Conservation (phyloP, 2,113 vertebrate species). For the Mixornis gularis region DNA sequence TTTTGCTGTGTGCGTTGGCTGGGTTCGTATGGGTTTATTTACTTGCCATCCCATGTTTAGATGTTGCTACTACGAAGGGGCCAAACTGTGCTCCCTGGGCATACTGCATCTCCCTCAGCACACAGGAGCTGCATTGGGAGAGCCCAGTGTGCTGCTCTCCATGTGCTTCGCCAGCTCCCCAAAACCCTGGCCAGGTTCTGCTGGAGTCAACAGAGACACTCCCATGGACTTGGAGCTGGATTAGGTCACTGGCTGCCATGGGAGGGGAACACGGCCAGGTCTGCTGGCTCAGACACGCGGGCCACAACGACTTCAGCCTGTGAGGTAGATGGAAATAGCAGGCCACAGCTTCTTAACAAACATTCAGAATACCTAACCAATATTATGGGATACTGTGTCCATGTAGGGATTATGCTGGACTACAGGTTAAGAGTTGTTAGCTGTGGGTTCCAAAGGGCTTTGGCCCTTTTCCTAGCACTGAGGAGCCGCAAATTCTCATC, state of each 20-base stretch:
- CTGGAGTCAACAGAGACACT: background rate
- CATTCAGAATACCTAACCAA: background rate
- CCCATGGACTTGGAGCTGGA: background rate
- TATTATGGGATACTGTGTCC: fast-evolving
- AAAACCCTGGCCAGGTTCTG: background rate
- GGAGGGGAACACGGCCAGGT: background rate
- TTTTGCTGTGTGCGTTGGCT: background rate
- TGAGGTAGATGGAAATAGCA: slow-evolving; percentile 27
- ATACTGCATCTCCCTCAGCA: background rate
- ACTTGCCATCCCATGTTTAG: background rate
- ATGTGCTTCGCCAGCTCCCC: background rate
- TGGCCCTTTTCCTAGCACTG: background rate
- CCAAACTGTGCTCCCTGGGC: background rate
- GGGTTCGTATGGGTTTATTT: background rate
- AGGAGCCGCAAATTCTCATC: background rate
- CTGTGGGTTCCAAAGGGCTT: background rate
- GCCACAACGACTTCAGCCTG: background rate
- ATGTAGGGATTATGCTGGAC: background rate
- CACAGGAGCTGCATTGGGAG: background rate
- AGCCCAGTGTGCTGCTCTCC: background rate
- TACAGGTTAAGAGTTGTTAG: background rate
- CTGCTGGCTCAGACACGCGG: background rate
- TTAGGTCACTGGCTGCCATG: background rate
- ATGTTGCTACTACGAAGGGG: background rate
- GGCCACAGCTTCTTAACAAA: background rate